Evolutionary conservation across 2,888 invertebrate species (phyloP).

Genomic region (Acleris emargana): DNA sequence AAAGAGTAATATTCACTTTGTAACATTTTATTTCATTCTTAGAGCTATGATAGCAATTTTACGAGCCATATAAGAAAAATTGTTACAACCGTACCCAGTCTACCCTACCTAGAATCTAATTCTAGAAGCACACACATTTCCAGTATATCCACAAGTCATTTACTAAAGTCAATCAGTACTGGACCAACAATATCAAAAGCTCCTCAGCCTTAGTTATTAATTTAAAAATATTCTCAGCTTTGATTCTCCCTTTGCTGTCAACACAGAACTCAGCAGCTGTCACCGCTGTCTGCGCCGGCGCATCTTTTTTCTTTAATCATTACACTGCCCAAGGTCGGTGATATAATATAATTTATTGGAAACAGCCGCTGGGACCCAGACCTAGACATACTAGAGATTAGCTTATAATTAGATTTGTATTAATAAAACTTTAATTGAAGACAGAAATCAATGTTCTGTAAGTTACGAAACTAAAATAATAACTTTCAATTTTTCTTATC

Average conservation of each 20-base stretch:
- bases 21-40: no score
- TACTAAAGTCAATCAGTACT: constrained; percentile 1
- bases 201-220: background rate
- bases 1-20: no score
- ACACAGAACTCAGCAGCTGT: constrained; percentile 3
- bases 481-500: no score
- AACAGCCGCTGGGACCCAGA: constrained; percentile 17
- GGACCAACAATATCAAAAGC: background rate
- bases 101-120: no score
- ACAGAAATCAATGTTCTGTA: no score
- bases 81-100: no score
- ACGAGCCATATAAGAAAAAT: no score
- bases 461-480: no score
- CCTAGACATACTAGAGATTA: constrained; percentile 13
- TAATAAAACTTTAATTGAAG: background rate
- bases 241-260: constrained; percentile 18
- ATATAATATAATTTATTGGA: constrained; percentile 23
- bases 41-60: no score
- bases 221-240: constrained; percentile 4
- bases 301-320: constrained; percentile 13
- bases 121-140: no score
- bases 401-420: constrained; percentile 1
- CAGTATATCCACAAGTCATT: background rate
- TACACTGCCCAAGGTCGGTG: constrained; percentile 7
- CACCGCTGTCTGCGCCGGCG: constrained; percentile 9